Conservation (phyloP, 2,888 invertebrate species). For the Drosophila cracens region DNA sequence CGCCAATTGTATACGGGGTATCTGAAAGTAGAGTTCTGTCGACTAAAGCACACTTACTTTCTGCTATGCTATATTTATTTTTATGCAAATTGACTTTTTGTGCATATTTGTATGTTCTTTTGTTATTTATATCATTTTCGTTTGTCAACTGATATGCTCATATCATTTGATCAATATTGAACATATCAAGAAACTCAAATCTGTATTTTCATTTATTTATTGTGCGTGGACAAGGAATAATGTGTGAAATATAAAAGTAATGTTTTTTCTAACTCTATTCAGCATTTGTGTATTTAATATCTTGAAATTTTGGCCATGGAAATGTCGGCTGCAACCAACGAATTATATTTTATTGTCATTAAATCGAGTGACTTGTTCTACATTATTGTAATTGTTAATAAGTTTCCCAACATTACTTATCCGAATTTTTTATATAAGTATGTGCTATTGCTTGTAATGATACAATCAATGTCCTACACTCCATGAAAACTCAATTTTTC, state of each 20-base stretch:
- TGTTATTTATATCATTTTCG: conserved; percentile 18
- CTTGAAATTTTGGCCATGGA: too few relatives aligned
- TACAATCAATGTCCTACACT: not conserved
- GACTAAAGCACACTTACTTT: not conserved
- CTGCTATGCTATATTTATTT: conserved; percentile 18
- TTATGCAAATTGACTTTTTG: conserved; percentile 61
- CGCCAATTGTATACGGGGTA: not conserved
- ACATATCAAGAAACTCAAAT: not conserved
- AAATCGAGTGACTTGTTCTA: not conserved
- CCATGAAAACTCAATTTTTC: not conserved
- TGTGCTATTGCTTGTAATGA: too few relatives aligned
- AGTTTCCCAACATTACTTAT: not conserved
- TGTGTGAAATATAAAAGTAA: not conserved
- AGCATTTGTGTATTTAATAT: not conserved
- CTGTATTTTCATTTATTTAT: conserved; percentile 3
- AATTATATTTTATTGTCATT: not conserved
- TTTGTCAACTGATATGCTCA: conserved; percentile 13
- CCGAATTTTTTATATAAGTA: not conserved
- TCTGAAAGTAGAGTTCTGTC: not conserved
- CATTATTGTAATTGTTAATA: not conserved
- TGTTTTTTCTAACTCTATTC: not conserved
- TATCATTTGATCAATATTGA: not conserved
- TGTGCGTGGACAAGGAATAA: not conserved
- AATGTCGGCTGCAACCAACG: not conserved
- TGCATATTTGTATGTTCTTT: conserved; percentile 10